Evolutionary conservation across 2,797 vertebrate species (phyloP), one percentile per base, ranked within the genome.

Genomic region (Microctenopoma steveboyesi): DNA sequence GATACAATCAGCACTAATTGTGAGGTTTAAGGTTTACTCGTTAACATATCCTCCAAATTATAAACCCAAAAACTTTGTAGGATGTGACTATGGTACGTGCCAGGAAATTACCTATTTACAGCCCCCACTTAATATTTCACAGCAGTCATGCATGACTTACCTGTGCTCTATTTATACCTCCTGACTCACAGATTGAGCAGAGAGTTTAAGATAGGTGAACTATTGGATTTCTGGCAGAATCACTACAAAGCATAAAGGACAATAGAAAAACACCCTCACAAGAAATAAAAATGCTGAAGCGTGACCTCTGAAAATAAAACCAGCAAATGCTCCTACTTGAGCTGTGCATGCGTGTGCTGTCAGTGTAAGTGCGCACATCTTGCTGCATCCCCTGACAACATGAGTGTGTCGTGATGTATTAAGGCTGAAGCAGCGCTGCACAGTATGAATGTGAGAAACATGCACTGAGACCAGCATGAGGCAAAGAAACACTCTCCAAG

Each of bases 121-220:
- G 54, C 69, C 47, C 50, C 54, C 68, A 65, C 47, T 62, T 63
- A 61, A 79, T 76, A 67, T 51, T 61, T 64, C 45, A 78, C 70
- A 28, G 74, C 68, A 53, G 64, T 37, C 72, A 73, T 63, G 75
- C 79, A 74, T 62, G 76, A 71, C 64, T 81, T 85, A 85, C 74
- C 81, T 75, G 74, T 72, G 66, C 59, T 83, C 71, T 81, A 89
- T 84, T 86, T 76, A 82, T 74, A 82, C 54, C 63, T 51, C 58
- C 77, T 85, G 77, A 85, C 70, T 86, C 82, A 78, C 59, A 47
- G 61, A 72, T 56, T 47, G 28, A 37, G 72, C 73, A 63, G 56
- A 53, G 61, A 72, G 62, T 80, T 76, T 79, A 67, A 76, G 60
- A 46, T 64, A 16, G 49, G 57, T 59, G 40, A 64, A 50, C 57